phyloP scores from a whole-genome alignment of 2,113 vertebrate genomes.

The Callocephalon fimbriatum region DNA sequence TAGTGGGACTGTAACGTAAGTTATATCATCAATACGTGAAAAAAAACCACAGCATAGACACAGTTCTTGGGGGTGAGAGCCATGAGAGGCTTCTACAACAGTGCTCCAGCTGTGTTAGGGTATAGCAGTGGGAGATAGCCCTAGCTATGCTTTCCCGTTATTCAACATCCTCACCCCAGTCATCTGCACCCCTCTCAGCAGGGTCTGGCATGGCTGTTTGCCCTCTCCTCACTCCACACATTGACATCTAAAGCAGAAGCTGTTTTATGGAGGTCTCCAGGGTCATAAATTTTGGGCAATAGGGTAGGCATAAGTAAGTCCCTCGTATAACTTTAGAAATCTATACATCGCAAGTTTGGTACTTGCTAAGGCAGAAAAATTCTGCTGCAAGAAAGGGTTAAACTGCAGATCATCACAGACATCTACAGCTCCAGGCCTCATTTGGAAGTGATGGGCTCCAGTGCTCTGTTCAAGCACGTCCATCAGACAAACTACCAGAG shows the following conservation, averaged over 20 bases:
- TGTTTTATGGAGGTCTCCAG: neutral
- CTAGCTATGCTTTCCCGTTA: neutral
- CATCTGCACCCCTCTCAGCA: neutral
- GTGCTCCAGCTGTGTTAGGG: neutral
- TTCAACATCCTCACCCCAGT: neutral
- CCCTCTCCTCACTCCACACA: neutral
- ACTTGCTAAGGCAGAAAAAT: neutral
- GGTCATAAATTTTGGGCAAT: neutral
- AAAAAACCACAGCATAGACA: accelerated
- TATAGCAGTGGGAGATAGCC: neutral
- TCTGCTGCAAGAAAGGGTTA: neutral
- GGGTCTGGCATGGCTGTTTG: neutral
- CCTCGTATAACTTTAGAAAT: neutral
- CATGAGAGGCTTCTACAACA: neutral
- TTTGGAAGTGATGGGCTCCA: neutral
- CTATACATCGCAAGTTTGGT: neutral
- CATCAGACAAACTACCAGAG: neutral
- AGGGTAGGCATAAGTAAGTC: neutral
- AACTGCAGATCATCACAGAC: neutral
- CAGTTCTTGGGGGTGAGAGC: neutral
- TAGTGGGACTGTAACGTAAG: neutral
- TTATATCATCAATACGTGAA: neutral
- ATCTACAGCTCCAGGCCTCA: neutral
- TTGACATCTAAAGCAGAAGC: neutral
- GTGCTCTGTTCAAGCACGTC: neutral